These are phyloP conservation scores for Gryon sp. DNA, from an alignment of 1,140 invertebrate genomes.

Conservation along the genomic window DNA sequence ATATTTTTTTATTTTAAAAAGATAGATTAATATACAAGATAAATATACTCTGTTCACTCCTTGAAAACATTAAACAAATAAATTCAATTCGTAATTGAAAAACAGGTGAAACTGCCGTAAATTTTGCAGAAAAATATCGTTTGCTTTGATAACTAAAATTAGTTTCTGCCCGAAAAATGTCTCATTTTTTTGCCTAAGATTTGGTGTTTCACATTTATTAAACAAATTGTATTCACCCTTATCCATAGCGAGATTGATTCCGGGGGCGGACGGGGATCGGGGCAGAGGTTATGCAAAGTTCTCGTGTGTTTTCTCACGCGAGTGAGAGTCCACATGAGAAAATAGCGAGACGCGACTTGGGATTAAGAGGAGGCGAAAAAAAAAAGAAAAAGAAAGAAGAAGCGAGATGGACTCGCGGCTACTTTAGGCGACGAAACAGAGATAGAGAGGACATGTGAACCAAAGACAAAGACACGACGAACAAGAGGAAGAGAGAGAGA, in stretches of 20 bases:
- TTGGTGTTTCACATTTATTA: constrained; percentile 25
- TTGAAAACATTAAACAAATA: no score
- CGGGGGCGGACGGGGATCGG: not conserved
- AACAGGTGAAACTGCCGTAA: no score
- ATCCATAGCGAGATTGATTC: constrained; percentile 27
- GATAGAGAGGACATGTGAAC: constrained; percentile 29
- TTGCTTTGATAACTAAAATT: no score
- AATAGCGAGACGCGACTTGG: not conserved
- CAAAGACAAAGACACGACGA: constrained; percentile 20
- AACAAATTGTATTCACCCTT: constrained; percentile 34
- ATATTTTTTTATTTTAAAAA: no score
- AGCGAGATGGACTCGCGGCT: constrained; percentile 8
- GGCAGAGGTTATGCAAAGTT: constrained; percentile 25
- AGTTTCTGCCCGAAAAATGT: no score
- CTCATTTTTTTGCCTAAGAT: no score
- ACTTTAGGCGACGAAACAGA: constrained; percentile 2
- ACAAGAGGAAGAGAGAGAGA: no score
- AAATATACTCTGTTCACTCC: no score
- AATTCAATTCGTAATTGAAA: no score
- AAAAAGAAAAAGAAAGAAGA: no score
- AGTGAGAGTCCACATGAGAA: constrained; percentile 9
- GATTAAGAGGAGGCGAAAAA: constrained; percentile 35
- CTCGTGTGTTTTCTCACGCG: constrained; percentile 28
- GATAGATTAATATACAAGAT: no score
- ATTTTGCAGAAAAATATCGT: no score